Evolutionary conservation across 1,140 invertebrate species (phyloP), one percentile per base, ranked within the genome.

Genomic region (Drepana arcuata): DNA sequence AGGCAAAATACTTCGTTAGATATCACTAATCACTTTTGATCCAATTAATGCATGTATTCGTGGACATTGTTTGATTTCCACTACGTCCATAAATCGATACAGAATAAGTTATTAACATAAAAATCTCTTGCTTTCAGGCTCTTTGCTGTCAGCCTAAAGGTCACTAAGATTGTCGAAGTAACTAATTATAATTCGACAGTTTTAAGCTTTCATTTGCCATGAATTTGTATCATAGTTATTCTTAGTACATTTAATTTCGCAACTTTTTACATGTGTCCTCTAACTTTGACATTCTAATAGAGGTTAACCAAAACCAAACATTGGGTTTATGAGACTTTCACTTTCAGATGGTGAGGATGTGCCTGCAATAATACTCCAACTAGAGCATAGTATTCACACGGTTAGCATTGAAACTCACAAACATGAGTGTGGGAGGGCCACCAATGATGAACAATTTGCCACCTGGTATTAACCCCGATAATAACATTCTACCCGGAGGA

Each of bases 381-480:
- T 21, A 5, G 4, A 9, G 18, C 18, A 9, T 5, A 21, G 4
- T 9, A 21, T 21, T 5, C 23, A 34, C 33, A 54, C 34, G n/a
- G 37, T 48, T 33, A 25, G n/a, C n/a, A n/a, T n/a, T n/a, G n/a
- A n/a, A n/a, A n/a, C n/a, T 23, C 35, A 48, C 10, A 59, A 54
- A 45, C 14, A 81, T 81, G 77, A 77, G 70, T 56, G 59, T 61
- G 23, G 69, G 55, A 35, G 69, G 61, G 28, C 68, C 67, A 21
- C 61, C 61, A 36, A 41, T 52, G 6, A 74, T 74, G 54, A 80
- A 82, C 30, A 80, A 83, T 49, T 40, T 82, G 26, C 80, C 81
- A 21, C 64, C 69, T 26, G 82, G 75, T 33, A 75, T 84, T 0
- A 85, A 85, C 60, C 79, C 80, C 29, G 85, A 86, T 16, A 86